Evolutionary conservation across 1,140 invertebrate genomes (phyloP), one percentile per base, ranked within the genome.

Genomic region (Drosophila subobscura): DNA sequence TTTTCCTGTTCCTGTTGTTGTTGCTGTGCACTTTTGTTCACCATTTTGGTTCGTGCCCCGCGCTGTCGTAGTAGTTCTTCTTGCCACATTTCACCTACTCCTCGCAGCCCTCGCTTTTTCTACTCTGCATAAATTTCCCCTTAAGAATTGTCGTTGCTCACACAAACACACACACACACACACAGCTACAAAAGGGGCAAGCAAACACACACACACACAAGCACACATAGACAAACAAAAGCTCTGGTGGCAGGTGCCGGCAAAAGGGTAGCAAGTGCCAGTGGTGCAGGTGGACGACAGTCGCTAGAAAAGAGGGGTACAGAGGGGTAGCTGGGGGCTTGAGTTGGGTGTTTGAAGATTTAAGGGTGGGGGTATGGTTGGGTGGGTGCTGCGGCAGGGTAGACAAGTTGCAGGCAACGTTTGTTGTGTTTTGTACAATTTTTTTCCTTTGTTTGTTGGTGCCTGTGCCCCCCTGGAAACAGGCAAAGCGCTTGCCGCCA

Each of bases 61-160:
- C 44, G 41, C 37, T 22, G 1, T 27, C 1, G 25, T 27, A 27
- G 33, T 37, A 37, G 10, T 12, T 37, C 33, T 37, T 37, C 33
- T 37, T 37, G 33, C 33, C 33, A 12, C 33, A 33, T 10, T 33
- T 33, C 7, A 10, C 29, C 2, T 2, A 7, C 29, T 8, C 29
- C 3, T 33, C 8, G 3, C 3, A 10, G 29, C 37, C 22, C 12
- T 42, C 20, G 65, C 49, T 54, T 65, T 79, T 72, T 61, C 71
- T 74, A 61, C 77, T 86, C 61, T 79, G 83, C 83, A 86, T 86
- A 86, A 86, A 86, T 86, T 86, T 86, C 60, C 83, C 83, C 83
- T 83, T 66, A 86, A 88, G 83, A 77, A 81, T 86, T 88, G 77
- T 74, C 61, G 81, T 55, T 53, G 65, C 64, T 74, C 45, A 16